Conservation (phyloP, 2,888 invertebrate species). For the Octonoba sinensis region DNA sequence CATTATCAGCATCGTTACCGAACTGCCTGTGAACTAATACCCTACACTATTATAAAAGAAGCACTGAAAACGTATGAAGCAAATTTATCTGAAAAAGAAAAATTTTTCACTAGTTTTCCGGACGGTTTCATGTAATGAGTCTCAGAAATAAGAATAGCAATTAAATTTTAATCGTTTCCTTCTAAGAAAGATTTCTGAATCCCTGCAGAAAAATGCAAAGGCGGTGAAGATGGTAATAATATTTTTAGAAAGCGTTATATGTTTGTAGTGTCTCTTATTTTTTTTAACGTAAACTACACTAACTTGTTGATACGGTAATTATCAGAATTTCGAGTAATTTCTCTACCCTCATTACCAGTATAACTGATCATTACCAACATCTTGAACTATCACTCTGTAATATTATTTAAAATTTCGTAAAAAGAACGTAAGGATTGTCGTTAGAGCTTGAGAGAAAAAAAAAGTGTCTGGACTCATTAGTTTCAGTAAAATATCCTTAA, state of each 20-base stretch:
- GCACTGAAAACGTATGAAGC: background rate
- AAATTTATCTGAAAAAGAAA: no score
- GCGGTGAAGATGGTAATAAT: constrained; percentile 15
- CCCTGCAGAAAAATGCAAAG: constrained; percentile 10
- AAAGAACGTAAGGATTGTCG: no score
- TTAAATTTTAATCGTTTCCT: constrained; percentile 53
- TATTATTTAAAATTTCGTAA: no score
- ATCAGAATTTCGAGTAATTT: constrained; percentile 34
- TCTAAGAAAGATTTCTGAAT: constrained; percentile 11
- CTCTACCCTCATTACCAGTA: constrained; percentile 34
- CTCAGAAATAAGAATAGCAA: constrained; percentile 31
- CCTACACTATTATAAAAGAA: constrained; percentile 15
- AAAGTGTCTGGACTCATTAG: constrained; percentile 12
- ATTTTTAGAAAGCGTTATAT: constrained; percentile 20
- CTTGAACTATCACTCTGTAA: constrained; percentile 3
- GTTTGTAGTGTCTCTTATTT: background rate
- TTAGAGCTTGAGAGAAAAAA: background rate
- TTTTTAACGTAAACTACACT: background rate
- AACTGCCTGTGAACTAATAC: constrained; percentile 11
- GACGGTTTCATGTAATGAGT: constrained; percentile 36
- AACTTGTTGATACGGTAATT: constrained; percentile 48
- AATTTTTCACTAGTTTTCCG: background rate
- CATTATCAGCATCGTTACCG: constrained; percentile 27
- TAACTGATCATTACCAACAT: constrained; percentile 40
- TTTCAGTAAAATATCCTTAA: constrained; percentile 25